Evolutionary conservation across 2,888 invertebrate genomes (phyloP).

Genomic region (Tetranychus truncatus): DNA sequence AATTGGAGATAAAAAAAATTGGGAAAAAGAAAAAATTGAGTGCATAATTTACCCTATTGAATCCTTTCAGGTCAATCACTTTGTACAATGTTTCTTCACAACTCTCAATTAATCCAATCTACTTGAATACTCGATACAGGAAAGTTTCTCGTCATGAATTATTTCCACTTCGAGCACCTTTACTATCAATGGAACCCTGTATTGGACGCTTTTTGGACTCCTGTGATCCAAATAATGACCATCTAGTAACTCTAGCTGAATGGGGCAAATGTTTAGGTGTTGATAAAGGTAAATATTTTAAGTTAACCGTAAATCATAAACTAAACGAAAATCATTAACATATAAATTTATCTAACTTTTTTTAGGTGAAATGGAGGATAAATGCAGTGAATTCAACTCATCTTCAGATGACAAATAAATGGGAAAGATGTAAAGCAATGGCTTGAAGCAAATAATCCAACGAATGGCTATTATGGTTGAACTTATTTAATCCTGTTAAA

Average conservation of each 20-base stretch:
- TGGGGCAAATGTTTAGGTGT: conserved; percentile 63
- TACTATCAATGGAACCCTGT: conserved; percentile 90
- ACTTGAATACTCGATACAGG: conserved; percentile 33
- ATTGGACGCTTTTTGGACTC: conserved; percentile 83
- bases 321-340: not conserved
- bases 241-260: conserved; percentile 70
- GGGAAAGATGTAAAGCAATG: not conserved
- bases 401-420: not conserved
- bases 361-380: conserved; percentile 26
- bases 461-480: too few species aligned
- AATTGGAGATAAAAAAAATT: too few species aligned
- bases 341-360: conserved; percentile 13
- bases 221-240: conserved; percentile 73
- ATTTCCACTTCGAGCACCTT: conserved; percentile 81
- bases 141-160: conserved; percentile 78
- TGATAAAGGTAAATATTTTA: conserved; percentile 42
- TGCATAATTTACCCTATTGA: not conserved
- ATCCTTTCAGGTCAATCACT: not conserved
- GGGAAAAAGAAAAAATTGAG: not conserved
- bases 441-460: not conserved
- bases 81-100: not conserved
- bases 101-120: too few species aligned
- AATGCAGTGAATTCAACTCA: conserved; percentile 22
- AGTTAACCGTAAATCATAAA: not conserved
- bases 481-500: too few species aligned